phyloP scores from a whole-genome alignment of 2,888 invertebrate species.

The Eristalis arbustorum region DNA sequence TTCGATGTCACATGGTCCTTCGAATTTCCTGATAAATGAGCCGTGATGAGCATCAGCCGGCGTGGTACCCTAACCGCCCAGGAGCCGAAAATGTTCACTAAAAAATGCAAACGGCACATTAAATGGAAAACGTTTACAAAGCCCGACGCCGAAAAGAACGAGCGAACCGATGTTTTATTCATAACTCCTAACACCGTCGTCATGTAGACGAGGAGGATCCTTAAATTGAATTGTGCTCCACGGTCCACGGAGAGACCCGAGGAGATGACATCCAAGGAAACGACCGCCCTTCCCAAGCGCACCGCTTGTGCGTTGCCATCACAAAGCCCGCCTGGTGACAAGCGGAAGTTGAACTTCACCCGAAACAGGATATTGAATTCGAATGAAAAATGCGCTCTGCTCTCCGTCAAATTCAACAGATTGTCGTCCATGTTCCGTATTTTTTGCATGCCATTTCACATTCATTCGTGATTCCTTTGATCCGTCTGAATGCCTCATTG shows the following conservation, averaged over 20 bases:
- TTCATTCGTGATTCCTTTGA: conserved; percentile 1
- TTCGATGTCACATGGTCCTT: neutral
- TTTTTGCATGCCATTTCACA: conserved; percentile 15
- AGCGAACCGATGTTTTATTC: neutral
- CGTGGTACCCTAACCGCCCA: neutral
- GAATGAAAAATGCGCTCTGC: neutral
- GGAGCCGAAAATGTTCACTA: neutral
- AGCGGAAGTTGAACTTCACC: neutral
- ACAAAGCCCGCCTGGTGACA: neutral
- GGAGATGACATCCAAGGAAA: neutral
- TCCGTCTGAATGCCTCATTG: conserved; percentile 11
- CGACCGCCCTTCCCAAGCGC: no score
- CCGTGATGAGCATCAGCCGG: neutral
- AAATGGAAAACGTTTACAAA: neutral
- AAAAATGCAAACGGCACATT: neutral
- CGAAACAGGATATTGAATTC: neutral
- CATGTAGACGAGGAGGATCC: neutral
- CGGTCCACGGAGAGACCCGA: neutral
- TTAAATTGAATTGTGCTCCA: neutral
- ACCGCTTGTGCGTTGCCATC: neutral
- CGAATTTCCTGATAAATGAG: neutral
- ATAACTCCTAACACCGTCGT: neutral
- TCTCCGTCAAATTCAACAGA: neutral
- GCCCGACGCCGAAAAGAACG: neutral
- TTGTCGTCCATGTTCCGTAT: neutral